Percentiles rank a stretch among this genome's conserved stretches.
Conservation (phyloP, 2,797 vertebrate species). For the Halcyon smyrnensis region DNA sequence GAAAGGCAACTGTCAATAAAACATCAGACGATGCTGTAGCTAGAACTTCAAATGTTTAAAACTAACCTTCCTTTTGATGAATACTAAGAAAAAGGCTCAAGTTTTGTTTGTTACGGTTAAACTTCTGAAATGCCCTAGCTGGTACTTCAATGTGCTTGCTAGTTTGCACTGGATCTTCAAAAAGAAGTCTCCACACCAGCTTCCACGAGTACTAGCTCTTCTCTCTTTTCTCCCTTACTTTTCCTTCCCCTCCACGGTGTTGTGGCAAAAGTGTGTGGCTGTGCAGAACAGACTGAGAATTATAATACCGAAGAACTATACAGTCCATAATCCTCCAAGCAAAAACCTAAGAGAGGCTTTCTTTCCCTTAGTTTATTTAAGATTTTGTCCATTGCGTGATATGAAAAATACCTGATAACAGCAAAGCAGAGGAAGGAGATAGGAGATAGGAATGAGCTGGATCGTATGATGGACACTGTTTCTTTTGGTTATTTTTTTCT, state of each 20-base stretch:
- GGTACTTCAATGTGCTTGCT: accelerated
- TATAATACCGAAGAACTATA: accelerated
- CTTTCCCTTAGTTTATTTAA: not conserved
- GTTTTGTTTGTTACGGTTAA: not conserved
- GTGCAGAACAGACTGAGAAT: not conserved
- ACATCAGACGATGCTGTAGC: not conserved
- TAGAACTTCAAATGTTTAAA: not conserved
- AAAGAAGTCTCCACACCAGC: not conserved
- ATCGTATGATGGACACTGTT: accelerated
- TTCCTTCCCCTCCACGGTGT: not conserved
- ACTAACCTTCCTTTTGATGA: not conserved
- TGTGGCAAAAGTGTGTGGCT: not conserved
- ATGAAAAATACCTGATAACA: not conserved
- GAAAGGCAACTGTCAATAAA: not conserved
- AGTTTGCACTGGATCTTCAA: not conserved
- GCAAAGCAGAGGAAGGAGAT: not conserved
- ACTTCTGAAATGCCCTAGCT: not conserved
- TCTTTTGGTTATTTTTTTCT: not conserved
- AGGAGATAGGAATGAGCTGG: not conserved
- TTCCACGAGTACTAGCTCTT: not conserved
- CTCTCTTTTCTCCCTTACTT: not conserved
- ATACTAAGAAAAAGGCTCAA: not conserved
- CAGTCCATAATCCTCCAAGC: not conserved
- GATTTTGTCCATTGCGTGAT: not conserved
- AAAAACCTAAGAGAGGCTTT: not conserved